A percentile compares a stretch with the other conserved stretches of the same genome.
Evolutionary conservation across 2,113 vertebrate genomes (phyloP).

Genomic region (Misgurnus anguillicaudatus): DNA sequence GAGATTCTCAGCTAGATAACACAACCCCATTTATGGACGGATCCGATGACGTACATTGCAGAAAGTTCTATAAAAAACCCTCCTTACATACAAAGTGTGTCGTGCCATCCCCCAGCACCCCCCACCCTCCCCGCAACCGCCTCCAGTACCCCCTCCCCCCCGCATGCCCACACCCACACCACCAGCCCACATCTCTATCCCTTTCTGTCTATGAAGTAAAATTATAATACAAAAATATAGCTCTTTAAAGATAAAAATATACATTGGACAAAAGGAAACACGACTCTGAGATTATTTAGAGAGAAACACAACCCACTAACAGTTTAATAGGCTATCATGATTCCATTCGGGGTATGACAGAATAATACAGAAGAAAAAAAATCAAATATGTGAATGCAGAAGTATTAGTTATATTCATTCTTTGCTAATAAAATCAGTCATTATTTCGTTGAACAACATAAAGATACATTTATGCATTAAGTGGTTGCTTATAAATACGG

Average conservation of each 20-base stretch:
- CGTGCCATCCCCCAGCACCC: slow-evolving; percentile 80
- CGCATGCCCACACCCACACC: slow-evolving; percentile 73
- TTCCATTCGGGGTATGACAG: neutral
- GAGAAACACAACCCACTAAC: neutral
- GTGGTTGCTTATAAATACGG: neutral
- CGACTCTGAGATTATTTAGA: slow-evolving; percentile 9
- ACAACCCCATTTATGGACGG: slow-evolving; percentile 84
- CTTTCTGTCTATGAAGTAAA: slow-evolving; percentile 50
- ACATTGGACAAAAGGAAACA: slow-evolving; percentile 22
- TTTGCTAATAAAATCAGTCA: neutral
- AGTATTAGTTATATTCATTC: neutral
- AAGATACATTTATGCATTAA: neutral
- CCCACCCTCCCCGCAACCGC: slow-evolving; percentile 61
- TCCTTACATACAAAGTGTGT: slow-evolving; percentile 85
- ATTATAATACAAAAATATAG: slow-evolving; percentile 53
- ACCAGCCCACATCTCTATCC: slow-evolving; percentile 76
- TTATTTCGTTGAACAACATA: slow-evolving; percentile 12
- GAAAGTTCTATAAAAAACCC: slow-evolving; percentile 81
- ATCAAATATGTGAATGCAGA: neutral
- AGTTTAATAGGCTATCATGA: neutral
- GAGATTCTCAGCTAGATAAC: slow-evolving; percentile 83
- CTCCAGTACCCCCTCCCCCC: slow-evolving; percentile 64
- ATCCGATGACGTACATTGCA: slow-evolving; percentile 86
- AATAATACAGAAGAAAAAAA: neutral
- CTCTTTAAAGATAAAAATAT: slow-evolving; percentile 56